A percentile compares a stretch with the other conserved stretches of the same genome.
phyloP scores from a whole-genome alignment of 2,797 vertebrate species.

The Pangasius macronema region DNA sequence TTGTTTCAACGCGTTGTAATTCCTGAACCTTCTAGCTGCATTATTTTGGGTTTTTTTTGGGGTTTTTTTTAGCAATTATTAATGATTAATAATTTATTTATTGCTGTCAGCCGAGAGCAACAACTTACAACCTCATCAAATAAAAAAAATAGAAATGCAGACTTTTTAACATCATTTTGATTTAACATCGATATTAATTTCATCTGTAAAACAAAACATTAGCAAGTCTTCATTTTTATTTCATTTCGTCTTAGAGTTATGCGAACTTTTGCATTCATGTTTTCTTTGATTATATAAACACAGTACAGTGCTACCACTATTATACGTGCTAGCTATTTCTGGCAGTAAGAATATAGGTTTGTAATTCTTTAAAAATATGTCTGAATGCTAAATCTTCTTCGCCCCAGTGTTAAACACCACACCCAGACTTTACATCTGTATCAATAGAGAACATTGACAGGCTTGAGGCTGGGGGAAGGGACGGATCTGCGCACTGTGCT shows the following conservation, averaged over 20 bases:
- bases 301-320: neutral
- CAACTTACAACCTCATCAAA: too few species aligned
- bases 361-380: neutral
- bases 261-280: neutral
- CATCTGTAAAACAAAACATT: neutral
- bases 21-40: neutral
- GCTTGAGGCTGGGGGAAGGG: neutral
- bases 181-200: too few species aligned
- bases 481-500: slow-evolving; percentile 5
- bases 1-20: neutral
- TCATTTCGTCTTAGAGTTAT: neutral
- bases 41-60: too few species aligned
- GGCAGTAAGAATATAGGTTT: neutral
- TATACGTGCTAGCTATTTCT: neutral
- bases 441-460: slow-evolving; percentile 17
- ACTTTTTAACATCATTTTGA: too few species aligned
- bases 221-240: neutral
- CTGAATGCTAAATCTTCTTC: neutral
- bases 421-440: neutral
- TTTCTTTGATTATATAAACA: neutral
- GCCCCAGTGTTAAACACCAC: neutral
- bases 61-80: too few species aligned
- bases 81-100: too few species aligned
- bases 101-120: too few species aligned
- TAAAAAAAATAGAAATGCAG: too few species aligned